Conservation (phyloP, 1,140 invertebrate species). For the Sinonovacula constricta region DNA sequence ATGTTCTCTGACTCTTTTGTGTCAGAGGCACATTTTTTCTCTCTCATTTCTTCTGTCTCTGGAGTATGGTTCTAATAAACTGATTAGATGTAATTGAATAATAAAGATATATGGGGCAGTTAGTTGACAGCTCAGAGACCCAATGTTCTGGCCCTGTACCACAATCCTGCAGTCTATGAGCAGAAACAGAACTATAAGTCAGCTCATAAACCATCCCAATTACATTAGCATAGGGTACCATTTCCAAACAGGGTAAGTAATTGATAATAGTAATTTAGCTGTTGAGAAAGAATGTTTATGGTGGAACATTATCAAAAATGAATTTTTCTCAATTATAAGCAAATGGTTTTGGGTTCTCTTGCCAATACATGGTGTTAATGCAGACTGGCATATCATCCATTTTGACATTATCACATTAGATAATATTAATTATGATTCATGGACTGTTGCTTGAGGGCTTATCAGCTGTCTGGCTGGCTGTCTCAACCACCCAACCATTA, state of each 20-base stretch:
- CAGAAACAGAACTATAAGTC: neutral
- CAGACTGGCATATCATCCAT: conserved; percentile 38
- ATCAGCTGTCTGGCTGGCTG: no score
- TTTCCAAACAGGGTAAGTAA: neutral
- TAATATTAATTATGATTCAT: conserved; percentile 53
- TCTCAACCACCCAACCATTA: no score
- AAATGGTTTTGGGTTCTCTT: conserved; percentile 43
- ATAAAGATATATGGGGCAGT: neutral
- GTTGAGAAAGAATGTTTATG: neutral
- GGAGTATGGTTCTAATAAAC: neutral
- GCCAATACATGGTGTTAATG: conserved; percentile 33
- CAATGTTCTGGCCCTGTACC: neutral
- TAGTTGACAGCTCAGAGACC: no score
- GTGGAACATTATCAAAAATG: conserved; percentile 42
- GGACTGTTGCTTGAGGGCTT: no score
- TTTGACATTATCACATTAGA: conserved; percentile 36
- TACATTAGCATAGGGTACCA: neutral
- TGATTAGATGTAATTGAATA: neutral
- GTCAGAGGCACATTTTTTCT: no score
- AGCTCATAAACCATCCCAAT: neutral
- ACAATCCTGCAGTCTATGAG: neutral
- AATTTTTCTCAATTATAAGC: conserved; percentile 44
- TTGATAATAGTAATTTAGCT: neutral
- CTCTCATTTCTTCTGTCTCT: no score
- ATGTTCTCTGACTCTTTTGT: no score